Percentiles rank a stretch among this genome's conserved stretches.
These are phyloP conservation scores for Ormyrus thymus DNA, from an alignment of 2,888 invertebrate species.

Conservation along the genomic window DNA sequence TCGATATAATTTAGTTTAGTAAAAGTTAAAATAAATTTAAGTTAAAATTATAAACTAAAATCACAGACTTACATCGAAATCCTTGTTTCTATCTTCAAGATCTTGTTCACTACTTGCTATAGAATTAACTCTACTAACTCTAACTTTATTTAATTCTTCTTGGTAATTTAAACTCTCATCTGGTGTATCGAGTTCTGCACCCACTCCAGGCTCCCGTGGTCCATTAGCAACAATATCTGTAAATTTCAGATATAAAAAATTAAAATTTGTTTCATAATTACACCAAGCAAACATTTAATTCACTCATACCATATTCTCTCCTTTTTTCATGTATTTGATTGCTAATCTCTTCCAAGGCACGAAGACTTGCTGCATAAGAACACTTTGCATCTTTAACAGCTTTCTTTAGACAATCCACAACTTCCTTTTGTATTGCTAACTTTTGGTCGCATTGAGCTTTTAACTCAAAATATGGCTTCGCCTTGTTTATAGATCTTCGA, in stretches of 20 bases:
- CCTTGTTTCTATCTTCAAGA: slow-evolving; percentile 63
- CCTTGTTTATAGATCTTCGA: slow-evolving; percentile 88
- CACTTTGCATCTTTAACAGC: slow-evolving; percentile 87
- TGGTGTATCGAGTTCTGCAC: slow-evolving; percentile 77
- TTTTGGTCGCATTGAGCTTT: slow-evolving; percentile 91
- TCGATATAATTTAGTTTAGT: slow-evolving; percentile 6
- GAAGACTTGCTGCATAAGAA: slow-evolving; percentile 88
- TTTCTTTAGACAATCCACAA: slow-evolving; percentile 87
- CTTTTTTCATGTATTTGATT: slow-evolving; percentile 90
- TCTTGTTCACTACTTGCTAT: slow-evolving; percentile 65
- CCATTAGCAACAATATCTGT: slow-evolving; percentile 74
- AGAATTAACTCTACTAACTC: slow-evolving; percentile 65
- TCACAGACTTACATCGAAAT: slow-evolving; percentile 66
- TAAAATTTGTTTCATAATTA: slow-evolving; percentile 25
- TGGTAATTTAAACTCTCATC: slow-evolving; percentile 68
- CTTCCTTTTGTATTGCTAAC: slow-evolving; percentile 88
- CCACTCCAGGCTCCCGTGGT: slow-evolving; percentile 81
- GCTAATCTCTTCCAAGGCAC: slow-evolving; percentile 91
- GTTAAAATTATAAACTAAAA: background rate
- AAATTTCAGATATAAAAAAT: background rate
- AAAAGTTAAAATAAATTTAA: slow-evolving; percentile 12
- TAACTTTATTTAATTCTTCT: slow-evolving; percentile 65
- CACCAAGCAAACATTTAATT: slow-evolving; percentile 3
- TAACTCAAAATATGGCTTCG: slow-evolving; percentile 93
- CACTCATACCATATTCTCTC: slow-evolving; percentile 76